Evolutionary conservation across 2,797 vertebrate genomes (phyloP).

Genomic region (Dermochelys coriacea): DNA sequence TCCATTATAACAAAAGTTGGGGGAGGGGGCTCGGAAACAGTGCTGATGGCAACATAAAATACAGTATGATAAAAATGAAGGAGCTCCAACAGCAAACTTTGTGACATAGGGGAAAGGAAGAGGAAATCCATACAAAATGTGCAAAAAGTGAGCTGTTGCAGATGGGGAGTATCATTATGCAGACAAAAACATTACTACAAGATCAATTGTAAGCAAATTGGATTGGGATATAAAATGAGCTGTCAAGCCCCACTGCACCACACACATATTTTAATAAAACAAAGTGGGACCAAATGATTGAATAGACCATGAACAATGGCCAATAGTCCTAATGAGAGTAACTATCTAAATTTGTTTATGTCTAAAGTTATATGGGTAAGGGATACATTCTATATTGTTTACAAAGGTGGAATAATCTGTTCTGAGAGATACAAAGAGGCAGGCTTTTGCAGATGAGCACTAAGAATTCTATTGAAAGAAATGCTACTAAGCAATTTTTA

Average conservation of each 20-base stretch:
- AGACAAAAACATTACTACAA: conserved; percentile 1
- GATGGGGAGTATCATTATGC: neutral
- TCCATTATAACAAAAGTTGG: conserved; percentile 28
- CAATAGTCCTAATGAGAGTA: neutral
- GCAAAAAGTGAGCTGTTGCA: conserved; percentile 37
- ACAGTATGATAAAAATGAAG: conserved; percentile 23
- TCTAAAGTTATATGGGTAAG: neutral
- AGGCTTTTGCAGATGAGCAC: conserved; percentile 6
- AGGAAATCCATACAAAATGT: neutral
- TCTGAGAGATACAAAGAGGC: conserved; percentile 36
- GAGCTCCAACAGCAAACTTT: conserved; percentile 32
- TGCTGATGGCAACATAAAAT: conserved; percentile 52
- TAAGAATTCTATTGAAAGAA: conserved; percentile 54
- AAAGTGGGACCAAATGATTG: conserved; percentile 26
- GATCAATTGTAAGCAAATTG: conserved; percentile 40
- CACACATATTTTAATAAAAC: conserved; percentile 35
- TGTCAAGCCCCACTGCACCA: conserved; percentile 55
- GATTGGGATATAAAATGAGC: conserved; percentile 10
- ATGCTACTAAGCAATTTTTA: conserved; percentile 20
- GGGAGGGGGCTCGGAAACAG: neutral
- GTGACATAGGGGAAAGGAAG: conserved; percentile 32
- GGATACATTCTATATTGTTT: neutral
- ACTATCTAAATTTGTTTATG: neutral
- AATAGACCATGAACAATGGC: neutral
- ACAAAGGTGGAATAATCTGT: conserved; percentile 4